These are phyloP conservation scores for Leucoraja ocellata DNA, from an alignment of 2,797 vertebrate genomes.

Conservation along the genomic window DNA sequence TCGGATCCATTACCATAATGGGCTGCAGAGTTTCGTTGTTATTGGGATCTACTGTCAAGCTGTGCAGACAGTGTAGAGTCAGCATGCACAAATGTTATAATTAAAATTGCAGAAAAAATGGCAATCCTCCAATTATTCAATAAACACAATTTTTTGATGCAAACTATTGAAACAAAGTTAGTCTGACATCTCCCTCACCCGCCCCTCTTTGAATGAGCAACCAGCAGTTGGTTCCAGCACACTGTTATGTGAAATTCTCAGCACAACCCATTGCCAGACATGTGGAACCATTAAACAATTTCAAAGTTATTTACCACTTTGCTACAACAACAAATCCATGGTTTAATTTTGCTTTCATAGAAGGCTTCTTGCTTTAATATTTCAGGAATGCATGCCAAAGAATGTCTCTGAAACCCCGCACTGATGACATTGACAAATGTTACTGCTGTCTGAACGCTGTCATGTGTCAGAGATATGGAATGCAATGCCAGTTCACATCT, in stretches of 20 bases:
- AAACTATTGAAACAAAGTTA: neutral
- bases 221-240: neutral
- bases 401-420: conserved; percentile 16
- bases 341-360: neutral
- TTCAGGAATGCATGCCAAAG: conserved; percentile 22
- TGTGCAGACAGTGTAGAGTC: conserved; percentile 29
- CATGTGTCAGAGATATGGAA: conserved; percentile 31
- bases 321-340: neutral
- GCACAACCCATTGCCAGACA: conserved; percentile 16
- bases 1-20: neutral
- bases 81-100: conserved; percentile 18
- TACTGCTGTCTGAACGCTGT: neutral
- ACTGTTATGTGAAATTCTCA: neutral
- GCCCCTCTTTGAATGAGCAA: neutral
- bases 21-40: neutral
- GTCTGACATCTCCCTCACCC: neutral
- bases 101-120: conserved; percentile 31
- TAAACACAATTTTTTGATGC: neutral
- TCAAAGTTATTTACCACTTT: neutral
- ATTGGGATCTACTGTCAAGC: neutral
- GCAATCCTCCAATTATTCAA: conserved; percentile 30
- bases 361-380: neutral
- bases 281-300: neutral
- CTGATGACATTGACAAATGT: conserved; percentile 22
- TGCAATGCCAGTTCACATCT: conserved; percentile 1